phyloP scores from a whole-genome alignment of 2,113 vertebrate genomes.

The Syngnathoides biaculeatus region DNA sequence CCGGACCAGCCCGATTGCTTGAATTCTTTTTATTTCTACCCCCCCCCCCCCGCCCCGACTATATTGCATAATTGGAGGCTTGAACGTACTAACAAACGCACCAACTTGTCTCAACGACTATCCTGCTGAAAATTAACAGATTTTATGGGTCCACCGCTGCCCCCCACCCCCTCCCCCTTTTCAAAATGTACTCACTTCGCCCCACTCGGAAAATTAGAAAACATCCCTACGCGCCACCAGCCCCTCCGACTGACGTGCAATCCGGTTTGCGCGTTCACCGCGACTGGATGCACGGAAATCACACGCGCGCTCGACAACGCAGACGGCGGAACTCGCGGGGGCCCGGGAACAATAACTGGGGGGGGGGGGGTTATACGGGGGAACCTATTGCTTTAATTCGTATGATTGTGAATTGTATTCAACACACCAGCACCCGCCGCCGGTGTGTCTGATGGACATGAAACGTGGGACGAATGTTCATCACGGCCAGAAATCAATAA shows the following conservation, averaged over 20 bases:
- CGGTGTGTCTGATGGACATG: neutral
- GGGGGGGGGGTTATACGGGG: neutral
- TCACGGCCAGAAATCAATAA: neutral
- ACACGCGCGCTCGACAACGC: neutral
- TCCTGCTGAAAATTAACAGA: neutral
- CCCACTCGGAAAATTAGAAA: neutral
- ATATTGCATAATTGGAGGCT: too few species aligned
- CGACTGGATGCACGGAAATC: neutral
- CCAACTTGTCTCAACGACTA: neutral
- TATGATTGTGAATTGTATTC: neutral
- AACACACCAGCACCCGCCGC: neutral
- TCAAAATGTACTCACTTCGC: neutral
- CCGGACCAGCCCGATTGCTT: too few species aligned
- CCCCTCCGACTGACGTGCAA: neutral
- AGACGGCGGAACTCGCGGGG: neutral
- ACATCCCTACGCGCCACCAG: neutral
- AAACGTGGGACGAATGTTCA: neutral
- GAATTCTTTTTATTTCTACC: too few species aligned
- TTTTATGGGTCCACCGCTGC: neutral
- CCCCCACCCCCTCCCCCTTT: neutral
- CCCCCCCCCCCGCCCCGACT: too few species aligned
- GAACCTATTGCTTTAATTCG: neutral
- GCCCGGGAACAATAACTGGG: neutral
- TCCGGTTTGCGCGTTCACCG: neutral
- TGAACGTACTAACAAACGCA: too few species aligned